Evolutionary conservation across 2,113 vertebrate genomes (phyloP).

Genomic region (Todiramphus chloris): DNA sequence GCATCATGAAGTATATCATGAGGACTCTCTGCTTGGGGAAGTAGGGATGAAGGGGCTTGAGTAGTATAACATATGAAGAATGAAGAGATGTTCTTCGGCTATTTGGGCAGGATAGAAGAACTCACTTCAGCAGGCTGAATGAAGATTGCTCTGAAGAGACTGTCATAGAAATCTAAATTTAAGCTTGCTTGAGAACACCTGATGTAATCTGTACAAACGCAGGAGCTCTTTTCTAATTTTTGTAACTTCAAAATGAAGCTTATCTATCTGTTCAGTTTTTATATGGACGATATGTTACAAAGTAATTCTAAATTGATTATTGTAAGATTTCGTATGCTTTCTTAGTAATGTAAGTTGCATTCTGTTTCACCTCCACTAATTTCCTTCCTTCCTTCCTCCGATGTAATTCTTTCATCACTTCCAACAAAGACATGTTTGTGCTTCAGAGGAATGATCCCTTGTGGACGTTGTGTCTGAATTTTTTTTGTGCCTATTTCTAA

Average conservation of each 20-base stretch:
- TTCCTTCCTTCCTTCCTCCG: background rate
- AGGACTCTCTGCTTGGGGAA: background rate
- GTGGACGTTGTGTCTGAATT: background rate
- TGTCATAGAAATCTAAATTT: background rate
- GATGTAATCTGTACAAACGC: background rate
- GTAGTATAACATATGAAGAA: background rate
- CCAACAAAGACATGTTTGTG: background rate
- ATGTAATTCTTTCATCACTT: background rate
- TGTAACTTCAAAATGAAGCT: background rate
- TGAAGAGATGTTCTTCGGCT: background rate
- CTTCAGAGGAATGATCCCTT: background rate
- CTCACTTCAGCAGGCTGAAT: conserved; percentile 7
- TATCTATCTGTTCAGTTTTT: background rate
- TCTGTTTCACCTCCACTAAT: background rate
- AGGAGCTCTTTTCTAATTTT: background rate
- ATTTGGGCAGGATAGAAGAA: conserved; percentile 33
- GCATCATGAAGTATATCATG: background rate
- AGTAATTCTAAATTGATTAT: background rate
- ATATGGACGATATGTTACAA: background rate
- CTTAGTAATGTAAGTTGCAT: background rate
- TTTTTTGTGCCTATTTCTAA: background rate
- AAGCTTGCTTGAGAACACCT: background rate
- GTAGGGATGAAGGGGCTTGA: background rate
- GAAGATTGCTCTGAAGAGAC: conserved; percentile 1
- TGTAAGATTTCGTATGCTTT: background rate